Conservation (phyloP, 1,140 invertebrate genomes). For the Cydia strobilella region DNA sequence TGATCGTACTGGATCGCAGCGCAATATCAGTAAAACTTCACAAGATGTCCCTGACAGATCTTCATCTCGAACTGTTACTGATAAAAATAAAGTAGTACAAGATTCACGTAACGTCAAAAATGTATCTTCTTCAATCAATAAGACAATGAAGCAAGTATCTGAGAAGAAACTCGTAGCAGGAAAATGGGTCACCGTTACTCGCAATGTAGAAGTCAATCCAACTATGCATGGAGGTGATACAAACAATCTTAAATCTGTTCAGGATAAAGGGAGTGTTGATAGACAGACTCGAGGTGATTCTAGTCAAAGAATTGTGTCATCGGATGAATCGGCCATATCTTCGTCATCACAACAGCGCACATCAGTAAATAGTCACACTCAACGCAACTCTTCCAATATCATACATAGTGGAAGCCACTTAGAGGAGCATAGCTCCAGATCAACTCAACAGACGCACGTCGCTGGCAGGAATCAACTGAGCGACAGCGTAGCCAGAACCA, state of each 20-base stretch:
- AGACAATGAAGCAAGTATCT: slow-evolving; percentile 70
- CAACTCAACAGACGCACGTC: slow-evolving; percentile 53
- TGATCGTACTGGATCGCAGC: slow-evolving; percentile 36
- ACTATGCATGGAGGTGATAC: slow-evolving; percentile 39
- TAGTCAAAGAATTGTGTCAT: slow-evolving; percentile 40
- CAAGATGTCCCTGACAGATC: slow-evolving; percentile 43
- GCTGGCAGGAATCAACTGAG: slow-evolving; percentile 64
- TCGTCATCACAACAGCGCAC: slow-evolving; percentile 31
- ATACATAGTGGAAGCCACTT: slow-evolving; percentile 43
- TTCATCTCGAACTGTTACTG: slow-evolving; percentile 45
- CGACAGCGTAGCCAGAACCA: slow-evolving; percentile 71
- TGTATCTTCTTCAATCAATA: slow-evolving; percentile 57
- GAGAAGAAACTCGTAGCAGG: slow-evolving; percentile 73
- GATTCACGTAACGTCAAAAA: slow-evolving; percentile 57
- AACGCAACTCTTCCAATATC: slow-evolving; percentile 33
- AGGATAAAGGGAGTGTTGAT: slow-evolving; percentile 19
- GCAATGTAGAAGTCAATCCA: slow-evolving; percentile 66
- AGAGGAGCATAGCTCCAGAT: slow-evolving; percentile 47
- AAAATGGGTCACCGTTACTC: slow-evolving; percentile 70
- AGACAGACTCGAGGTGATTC: slow-evolving; percentile 34
- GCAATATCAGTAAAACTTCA: slow-evolving; percentile 38
- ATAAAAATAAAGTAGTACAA: slow-evolving; percentile 47
- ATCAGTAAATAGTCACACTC: slow-evolving; percentile 22
- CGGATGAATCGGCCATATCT: slow-evolving; percentile 36
- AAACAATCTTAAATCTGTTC: slow-evolving; percentile 25